A percentile compares a stretch with the other conserved stretches of the same genome.
These are phyloP conservation scores for Pandemis cinnamomeana DNA, from an alignment of 2,888 invertebrate species.

Conservation along the genomic window DNA sequence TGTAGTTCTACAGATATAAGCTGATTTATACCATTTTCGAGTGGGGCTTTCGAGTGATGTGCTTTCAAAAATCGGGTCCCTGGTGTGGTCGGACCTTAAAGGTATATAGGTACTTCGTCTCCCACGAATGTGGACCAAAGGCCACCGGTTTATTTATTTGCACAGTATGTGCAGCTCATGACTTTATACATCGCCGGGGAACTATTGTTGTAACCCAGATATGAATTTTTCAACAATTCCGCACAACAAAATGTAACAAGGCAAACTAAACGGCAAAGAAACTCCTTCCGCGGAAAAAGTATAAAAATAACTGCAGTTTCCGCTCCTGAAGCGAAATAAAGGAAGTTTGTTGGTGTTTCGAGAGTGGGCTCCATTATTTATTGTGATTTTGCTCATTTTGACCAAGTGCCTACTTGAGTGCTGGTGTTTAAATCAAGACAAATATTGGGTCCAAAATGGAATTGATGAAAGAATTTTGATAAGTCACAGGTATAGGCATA, in stretches of 20 bases:
- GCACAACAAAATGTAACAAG: conserved; percentile 39
- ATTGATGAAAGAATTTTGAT: too few species aligned
- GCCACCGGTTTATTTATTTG: conserved; percentile 18
- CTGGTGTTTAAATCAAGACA: too few species aligned
- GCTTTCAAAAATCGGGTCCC: too few species aligned
- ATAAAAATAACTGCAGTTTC: conserved; percentile 40
- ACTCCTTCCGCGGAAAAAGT: conserved; percentile 36
- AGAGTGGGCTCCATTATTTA: conserved; percentile 24
- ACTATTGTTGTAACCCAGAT: conserved; percentile 40
- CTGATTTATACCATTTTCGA: too few species aligned
- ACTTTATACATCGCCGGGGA: conserved; percentile 34
- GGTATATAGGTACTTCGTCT: background rate
- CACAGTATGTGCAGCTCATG: conserved; percentile 25
- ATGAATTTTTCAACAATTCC: conserved; percentile 29
- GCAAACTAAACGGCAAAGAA: conserved; percentile 41
- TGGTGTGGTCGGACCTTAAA: too few species aligned
- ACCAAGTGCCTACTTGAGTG: background rate
- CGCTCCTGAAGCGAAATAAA: conserved; percentile 24
- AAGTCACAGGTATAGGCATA: too few species aligned
- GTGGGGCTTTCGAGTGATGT: too few species aligned
- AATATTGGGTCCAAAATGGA: too few species aligned
- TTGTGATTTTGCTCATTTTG: conserved; percentile 16
- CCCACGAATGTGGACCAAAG: background rate
- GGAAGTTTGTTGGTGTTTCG: conserved; percentile 37
- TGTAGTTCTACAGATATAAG: too few species aligned